A percentile compares a stretch with the other conserved stretches of the same genome.
These are phyloP conservation scores for Carposina sasakii DNA, from an alignment of 1,140 invertebrate genomes.

Conservation along the genomic window DNA sequence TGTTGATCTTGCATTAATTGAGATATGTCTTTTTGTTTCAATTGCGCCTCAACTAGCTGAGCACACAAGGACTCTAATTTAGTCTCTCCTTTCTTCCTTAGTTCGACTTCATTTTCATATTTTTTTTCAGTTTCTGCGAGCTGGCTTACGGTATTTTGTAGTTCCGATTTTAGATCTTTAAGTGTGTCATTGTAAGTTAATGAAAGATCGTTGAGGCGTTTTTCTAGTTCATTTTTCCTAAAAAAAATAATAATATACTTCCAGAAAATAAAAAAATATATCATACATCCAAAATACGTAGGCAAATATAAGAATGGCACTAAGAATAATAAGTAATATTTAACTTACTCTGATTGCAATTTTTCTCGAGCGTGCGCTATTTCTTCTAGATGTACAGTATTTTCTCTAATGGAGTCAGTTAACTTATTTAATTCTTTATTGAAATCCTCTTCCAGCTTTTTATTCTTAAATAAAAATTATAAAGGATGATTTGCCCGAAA, in stretches of 20 bases:
- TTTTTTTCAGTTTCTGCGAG: constrained; percentile 48
- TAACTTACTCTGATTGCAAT: constrained; percentile 50
- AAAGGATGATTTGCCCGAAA: neutral
- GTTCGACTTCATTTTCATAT: constrained; percentile 37
- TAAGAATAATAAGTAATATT: neutral
- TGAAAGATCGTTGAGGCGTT: constrained; percentile 38
- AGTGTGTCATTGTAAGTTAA: constrained; percentile 45
- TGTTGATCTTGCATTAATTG: constrained; percentile 35
- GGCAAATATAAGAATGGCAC: constrained; percentile 2
- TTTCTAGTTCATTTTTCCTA: constrained; percentile 55
- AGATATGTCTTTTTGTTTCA: constrained; percentile 31
- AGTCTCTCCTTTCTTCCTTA: constrained; percentile 33
- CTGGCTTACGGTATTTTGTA: constrained; percentile 34
- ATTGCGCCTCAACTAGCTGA: constrained; percentile 37
- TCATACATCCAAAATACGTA: too few species aligned
- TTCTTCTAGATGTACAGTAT: constrained; percentile 48
- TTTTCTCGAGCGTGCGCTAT: constrained; percentile 48
- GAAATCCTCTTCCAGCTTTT: constrained; percentile 43
- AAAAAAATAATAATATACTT: constrained; percentile 2
- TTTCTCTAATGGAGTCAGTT: constrained; percentile 45
- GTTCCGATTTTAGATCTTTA: constrained; percentile 38
- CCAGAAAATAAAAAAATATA: too few species aligned
- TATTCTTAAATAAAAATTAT: constrained; percentile 35
- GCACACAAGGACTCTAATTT: constrained; percentile 34
- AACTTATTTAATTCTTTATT: constrained; percentile 47